These are phyloP conservation scores for Ploceus nigricollis DNA, from an alignment of 2,113 vertebrate species.

Conservation along the genomic window DNA sequence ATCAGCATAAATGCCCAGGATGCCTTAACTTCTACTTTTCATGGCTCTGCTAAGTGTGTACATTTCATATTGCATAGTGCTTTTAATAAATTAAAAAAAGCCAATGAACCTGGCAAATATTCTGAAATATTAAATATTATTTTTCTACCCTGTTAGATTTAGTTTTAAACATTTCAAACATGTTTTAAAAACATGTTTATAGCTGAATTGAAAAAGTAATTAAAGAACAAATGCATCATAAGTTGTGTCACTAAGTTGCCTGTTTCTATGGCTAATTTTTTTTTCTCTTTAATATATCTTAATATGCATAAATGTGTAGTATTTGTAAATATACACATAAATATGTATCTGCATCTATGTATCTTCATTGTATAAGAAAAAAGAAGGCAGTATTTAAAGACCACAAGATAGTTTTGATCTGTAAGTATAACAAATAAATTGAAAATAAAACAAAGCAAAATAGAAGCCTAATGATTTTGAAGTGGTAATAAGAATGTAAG, in stretches of 20 bases:
- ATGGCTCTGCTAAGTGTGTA: not conserved
- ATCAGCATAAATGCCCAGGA: not conserved
- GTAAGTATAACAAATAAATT: not conserved
- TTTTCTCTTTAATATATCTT: not conserved
- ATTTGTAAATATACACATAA: not conserved
- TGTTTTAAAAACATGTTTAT: not conserved
- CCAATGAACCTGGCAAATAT: rapidly evolving
- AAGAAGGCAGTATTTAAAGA: not conserved
- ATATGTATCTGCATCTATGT: not conserved
- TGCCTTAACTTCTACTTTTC: not conserved
- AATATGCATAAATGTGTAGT: not conserved
- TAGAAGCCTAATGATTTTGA: not conserved
- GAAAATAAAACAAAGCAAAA: not conserved
- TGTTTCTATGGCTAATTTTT: not conserved
- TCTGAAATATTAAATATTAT: not conserved
- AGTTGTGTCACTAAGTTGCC: not conserved
- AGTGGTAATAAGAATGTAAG: not conserved
- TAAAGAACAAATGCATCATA: not conserved
- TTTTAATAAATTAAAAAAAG: not conserved
- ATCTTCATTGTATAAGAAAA: not conserved
- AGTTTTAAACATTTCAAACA: not conserved
- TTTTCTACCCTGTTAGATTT: not conserved
- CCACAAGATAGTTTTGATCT: not conserved
- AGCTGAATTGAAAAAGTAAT: not conserved
- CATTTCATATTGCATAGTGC: not conserved